Conservation (phyloP, 2,113 vertebrate genomes). For the Ceratotherium simum region DNA sequence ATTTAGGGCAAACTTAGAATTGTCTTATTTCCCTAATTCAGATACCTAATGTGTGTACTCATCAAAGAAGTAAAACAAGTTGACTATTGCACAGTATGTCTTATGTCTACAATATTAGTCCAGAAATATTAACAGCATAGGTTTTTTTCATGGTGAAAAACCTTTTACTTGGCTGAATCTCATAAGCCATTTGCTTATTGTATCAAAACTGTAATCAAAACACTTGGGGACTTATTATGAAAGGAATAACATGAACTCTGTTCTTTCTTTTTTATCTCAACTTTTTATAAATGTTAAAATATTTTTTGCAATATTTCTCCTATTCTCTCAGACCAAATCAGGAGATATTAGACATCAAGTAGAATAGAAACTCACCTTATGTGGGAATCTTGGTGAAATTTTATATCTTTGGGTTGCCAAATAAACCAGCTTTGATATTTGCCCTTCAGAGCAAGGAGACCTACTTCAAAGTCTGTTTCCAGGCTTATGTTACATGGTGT, state of each 20-base stretch:
- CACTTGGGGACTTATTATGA: background rate
- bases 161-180: background rate
- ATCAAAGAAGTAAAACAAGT: background rate
- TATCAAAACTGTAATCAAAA: background rate
- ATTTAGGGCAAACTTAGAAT: background rate
- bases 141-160: background rate
- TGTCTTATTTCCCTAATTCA: background rate
- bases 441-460: constrained; percentile 36
- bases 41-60: background rate
- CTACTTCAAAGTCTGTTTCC: constrained; percentile 61
- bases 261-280: background rate
- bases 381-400: constrained; percentile 1
- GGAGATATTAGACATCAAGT: background rate
- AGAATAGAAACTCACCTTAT: background rate
- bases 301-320: background rate
- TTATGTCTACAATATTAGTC: background rate
- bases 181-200: background rate
- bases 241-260: background rate
- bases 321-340: background rate
- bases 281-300: background rate
- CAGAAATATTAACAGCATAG: background rate
- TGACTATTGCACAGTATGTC: background rate
- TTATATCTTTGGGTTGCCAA: constrained; percentile 52
- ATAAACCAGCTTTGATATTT: constrained; percentile 70
- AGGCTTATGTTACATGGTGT: constrained; percentile 37